Base-by-base conservation (phyloP, 2,113 vertebrate genomes). In the Hypocryptadius cinnamomeus region DNA sequence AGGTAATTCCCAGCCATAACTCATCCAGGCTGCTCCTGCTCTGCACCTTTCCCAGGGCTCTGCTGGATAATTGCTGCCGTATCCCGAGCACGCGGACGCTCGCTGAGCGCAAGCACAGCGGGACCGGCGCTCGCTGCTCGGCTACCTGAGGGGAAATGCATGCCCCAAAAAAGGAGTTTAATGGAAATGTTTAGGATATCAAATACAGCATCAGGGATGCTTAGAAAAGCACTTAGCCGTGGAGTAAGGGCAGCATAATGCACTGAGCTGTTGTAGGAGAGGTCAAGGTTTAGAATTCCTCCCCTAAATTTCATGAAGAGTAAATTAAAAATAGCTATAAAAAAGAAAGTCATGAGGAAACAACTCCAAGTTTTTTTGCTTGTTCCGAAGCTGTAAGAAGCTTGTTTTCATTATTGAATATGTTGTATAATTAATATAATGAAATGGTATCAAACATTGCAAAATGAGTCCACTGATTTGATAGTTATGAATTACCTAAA, bases 161-260 rank as follows among this genome's bases (percentile, higher is more conserved):
- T 44, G 71, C 90, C 95, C 80, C 13, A 42, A 77, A 93, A 92
- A 93, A 80, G 6, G 61, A 70, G 59, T 21, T 84, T 94, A 91
- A 93, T 94, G 94, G 92, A 96, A 96, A 93, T 50, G 96, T 89
- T 96, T 93, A 87, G 78, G 91, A 57, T 90, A 92, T 86, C 87
- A 53, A 91, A 79, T 15, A 69, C 95, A 63, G 69, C 90, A 71
- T 59, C 73, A 65, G 83, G 71, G 61, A 79, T 80, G 51, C 68
- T 83, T 87, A 92, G 93, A 54, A 82, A 94, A 92, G 73, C 83
- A 24, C 68, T 71, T 80, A 76, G 31, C 80, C 9, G 0, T 6
- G 66, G 68, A 69, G 59, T 20, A 48, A 79, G 70, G 66, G n/a
- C 86, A 60, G 76, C 20, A 10, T 15, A 63, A 87, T 35, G 45